Base-by-base conservation (phyloP, 2,888 invertebrate species). In the Polymixis flavicincta region DNA sequence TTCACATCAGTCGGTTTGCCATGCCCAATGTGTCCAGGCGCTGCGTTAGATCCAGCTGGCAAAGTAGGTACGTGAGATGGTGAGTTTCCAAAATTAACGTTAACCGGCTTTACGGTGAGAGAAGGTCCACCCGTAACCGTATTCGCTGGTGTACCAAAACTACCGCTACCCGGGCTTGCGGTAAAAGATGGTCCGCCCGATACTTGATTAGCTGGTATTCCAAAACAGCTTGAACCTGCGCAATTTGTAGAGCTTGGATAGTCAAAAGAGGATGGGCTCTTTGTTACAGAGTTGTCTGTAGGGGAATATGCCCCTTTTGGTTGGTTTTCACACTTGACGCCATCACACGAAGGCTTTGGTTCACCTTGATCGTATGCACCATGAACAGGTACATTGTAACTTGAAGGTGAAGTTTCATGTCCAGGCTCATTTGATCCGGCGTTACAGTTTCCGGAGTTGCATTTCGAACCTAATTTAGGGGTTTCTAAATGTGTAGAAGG, bases 401-500 rank as follows among this genome's bases (percentile, higher is more conserved):
- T 84, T 63, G 85, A 69, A 48, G 84, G 78, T 52, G 65, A 74
- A 54, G 61, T 71, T 67, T 65, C 81, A 59, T 85, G 37, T 69
- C 60, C 68, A 64, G 74, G 77, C 25, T 74, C 71, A 60, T 72
- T 54, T 60, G 78, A 61, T 64, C 63, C 68, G 14, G 65, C 64
- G 55, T 75, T 76, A 85, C 93, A 93, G 71, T 88, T 88, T 52
- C 86, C 89, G 7, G 84, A 83, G 13, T 75, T 81, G 57, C 90
- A 90, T 63, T 77, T 81, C 57, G 85, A 68, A 69, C 82, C 90
- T 71, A 90, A 73, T 87, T 93, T 94, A 25, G 95, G 95, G 32
- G 92, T 87, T 76, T 92, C 92, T 73, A 95, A 90, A 81, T 90
- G 83, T 74, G 80, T 85, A 45, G 91, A 84, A n/a, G 95, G 94